Evolutionary conservation across 1,140 invertebrate species (phyloP).

Genomic region (Megalopta genalis): DNA sequence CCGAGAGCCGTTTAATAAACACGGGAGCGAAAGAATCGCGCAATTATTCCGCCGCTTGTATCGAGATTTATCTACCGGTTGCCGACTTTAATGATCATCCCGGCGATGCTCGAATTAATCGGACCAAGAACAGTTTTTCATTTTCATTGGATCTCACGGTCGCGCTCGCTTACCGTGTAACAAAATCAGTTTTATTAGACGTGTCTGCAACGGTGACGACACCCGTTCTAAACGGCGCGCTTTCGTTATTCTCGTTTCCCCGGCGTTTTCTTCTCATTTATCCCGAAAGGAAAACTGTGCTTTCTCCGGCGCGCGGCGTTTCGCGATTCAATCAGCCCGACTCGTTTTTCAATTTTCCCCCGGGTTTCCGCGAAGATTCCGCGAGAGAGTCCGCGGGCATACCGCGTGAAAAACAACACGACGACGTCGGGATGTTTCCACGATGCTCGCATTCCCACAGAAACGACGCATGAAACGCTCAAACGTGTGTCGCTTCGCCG

Average conservation of each 20-base stretch:
- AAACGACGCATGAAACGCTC: too few species aligned
- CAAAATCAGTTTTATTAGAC: not conserved
- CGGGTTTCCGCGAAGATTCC: too few species aligned
- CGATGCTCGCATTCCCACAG: too few species aligned
- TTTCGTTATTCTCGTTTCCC: not conserved
- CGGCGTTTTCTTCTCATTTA: not conserved
- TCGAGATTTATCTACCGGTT: not conserved
- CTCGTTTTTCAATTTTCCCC: too few species aligned
- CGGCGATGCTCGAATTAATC: not conserved
- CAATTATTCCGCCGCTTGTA: not conserved
- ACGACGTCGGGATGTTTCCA: too few species aligned
- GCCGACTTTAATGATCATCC: not conserved
- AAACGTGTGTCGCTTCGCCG: too few species aligned
- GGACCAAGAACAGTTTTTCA: not conserved
- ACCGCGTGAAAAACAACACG: too few species aligned
- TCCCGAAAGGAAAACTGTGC: not conserved
- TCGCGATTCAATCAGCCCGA: not conserved
- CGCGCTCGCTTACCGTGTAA: not conserved
- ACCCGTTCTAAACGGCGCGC: not conserved
- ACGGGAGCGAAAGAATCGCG: not conserved
- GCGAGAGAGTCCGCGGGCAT: too few species aligned
- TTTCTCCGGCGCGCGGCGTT: not conserved
- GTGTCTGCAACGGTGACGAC: not conserved
- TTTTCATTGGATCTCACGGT: not conserved
- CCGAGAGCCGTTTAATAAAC: not conserved